These are phyloP conservation scores for Aplidium turbinatum DNA, from an alignment of 23 tunicate genomes.

Conservation along the genomic window DNA sequence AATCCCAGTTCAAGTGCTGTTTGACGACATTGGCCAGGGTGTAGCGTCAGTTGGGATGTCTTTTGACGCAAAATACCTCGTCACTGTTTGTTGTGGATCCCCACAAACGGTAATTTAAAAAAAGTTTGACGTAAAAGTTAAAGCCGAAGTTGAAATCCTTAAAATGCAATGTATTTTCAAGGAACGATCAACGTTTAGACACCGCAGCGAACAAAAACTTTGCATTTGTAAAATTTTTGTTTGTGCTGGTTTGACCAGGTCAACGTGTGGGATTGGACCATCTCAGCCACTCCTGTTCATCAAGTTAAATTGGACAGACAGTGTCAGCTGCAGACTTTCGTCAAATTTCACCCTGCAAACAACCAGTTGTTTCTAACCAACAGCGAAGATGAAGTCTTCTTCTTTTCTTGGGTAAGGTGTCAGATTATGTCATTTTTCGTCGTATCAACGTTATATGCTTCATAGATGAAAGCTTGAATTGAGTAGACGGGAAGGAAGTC, in stretches of 20 bases:
- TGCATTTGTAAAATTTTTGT: too few species aligned
- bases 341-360: constrained; percentile 64
- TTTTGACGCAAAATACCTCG: constrained; percentile 69
- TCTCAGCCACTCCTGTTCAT: constrained; percentile 36
- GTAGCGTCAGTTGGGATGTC: constrained; percentile 74
- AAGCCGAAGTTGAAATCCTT: too few species aligned
- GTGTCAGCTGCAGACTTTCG: constrained; percentile 42
- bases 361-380: constrained; percentile 63
- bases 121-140: too few species aligned
- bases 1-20: constrained; percentile 87
- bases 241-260: too few species aligned
- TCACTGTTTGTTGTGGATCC: constrained; percentile 42
- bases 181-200: too few species aligned
- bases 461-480: too few species aligned
- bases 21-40: constrained; percentile 55
- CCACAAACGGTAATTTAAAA: constrained; percentile 62
- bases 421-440: too few species aligned
- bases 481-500: too few species aligned
- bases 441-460: too few species aligned
- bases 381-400: constrained; percentile 79
- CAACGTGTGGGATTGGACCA: constrained; percentile 88
- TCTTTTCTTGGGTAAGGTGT: constrained; percentile 74
- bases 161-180: too few species aligned
- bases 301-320: constrained; percentile 29
- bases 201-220: too few species aligned